Evolutionary conservation across 2,888 invertebrate genomes (phyloP).

Genomic region (Pristionchus arcanus): DNA sequence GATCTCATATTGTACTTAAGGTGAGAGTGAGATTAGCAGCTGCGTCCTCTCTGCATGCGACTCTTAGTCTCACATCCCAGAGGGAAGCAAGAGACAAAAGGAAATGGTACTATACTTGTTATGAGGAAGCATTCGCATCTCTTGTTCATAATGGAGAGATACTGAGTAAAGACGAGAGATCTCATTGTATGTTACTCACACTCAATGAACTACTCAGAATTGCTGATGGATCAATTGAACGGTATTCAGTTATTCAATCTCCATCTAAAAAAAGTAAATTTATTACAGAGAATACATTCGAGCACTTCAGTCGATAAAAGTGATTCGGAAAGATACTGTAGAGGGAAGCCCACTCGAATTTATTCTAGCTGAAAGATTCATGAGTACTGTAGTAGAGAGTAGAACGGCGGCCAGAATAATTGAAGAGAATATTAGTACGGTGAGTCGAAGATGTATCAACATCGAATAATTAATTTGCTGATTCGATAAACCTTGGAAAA

Average conservation of each 20-base stretch:
- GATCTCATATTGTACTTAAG: not conserved
- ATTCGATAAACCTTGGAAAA: not conserved
- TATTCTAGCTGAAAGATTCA: slow-evolving; percentile 56
- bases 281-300: not conserved
- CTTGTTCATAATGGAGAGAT: not conserved
- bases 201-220: slow-evolving; percentile 91
- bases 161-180: slow-evolving; percentile 87
- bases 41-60: slow-evolving; percentile 94
- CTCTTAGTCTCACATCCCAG: slow-evolving; percentile 94
- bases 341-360: slow-evolving; percentile 13
- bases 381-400: slow-evolving; percentile 89
- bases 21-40: slow-evolving; percentile 87
- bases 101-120: slow-evolving; percentile 85
- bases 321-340: not conserved
- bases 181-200: slow-evolving; percentile 93
- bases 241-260: slow-evolving; percentile 23
- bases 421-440: slow-evolving; percentile 88
- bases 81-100: slow-evolving; percentile 94
- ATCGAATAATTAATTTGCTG: not conserved
- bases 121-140: slow-evolving; percentile 76
- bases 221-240: slow-evolving; percentile 71
- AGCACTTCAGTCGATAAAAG: not conserved
- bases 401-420: slow-evolving; percentile 90
- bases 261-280: not conserved
- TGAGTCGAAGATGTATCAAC: slow-evolving; percentile 81